These are phyloP conservation scores for Meleagris gallopavo DNA, from an alignment of 2,113 vertebrate species.

Conservation along the genomic window DNA sequence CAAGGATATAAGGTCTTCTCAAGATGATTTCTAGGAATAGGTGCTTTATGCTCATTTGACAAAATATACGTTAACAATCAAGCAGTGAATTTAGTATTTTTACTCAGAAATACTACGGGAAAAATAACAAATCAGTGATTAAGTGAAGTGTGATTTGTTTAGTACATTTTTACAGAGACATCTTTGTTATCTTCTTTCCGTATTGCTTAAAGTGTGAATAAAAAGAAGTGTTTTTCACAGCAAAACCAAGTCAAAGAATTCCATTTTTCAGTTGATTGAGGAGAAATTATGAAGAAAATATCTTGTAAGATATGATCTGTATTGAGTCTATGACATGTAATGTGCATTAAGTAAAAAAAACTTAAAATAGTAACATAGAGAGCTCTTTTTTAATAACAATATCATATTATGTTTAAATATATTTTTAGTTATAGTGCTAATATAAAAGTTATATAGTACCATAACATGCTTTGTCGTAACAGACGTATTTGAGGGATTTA, in stretches of 20 bases:
- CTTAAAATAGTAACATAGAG: neutral
- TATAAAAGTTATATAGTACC: constrained; percentile 10
- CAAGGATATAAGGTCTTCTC: neutral
- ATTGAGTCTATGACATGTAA: neutral
- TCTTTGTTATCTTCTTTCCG: neutral
- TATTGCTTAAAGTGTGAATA: neutral
- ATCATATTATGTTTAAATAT: neutral
- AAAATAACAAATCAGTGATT: neutral
- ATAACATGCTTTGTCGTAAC: neutral
- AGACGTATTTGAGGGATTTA: constrained; percentile 40
- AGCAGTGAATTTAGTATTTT: neutral
- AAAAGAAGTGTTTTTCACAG: neutral
- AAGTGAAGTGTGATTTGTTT: neutral
- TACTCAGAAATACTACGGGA: neutral
- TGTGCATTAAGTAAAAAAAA: neutral
- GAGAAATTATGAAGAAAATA: neutral
- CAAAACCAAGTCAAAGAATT: neutral
- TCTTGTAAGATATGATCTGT: neutral
- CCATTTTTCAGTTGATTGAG: neutral
- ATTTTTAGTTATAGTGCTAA: constrained; percentile 24
- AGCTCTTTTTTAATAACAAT: neutral
- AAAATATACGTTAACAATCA: neutral
- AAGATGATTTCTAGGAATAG: neutral
- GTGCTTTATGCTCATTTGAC: neutral
- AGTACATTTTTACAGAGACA: neutral